phyloP scores from a whole-genome alignment of 2,797 vertebrate genomes.

The Phyllotis vaccarum region DNA sequence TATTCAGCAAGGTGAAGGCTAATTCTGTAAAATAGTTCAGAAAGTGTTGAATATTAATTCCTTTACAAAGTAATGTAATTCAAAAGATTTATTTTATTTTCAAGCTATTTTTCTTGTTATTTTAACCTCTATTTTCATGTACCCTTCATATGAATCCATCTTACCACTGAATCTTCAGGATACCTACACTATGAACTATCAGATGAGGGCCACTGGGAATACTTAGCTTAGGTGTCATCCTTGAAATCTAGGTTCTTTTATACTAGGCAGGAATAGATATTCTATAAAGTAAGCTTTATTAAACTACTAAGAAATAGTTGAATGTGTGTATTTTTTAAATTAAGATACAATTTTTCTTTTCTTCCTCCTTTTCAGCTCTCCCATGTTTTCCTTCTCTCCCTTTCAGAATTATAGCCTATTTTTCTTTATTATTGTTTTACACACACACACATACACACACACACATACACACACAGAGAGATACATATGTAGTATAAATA shows the following conservation, averaged over 20 bases:
- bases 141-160: background rate
- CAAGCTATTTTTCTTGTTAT: slow-evolving; percentile 61
- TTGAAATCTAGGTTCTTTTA: background rate
- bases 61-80: slow-evolving; percentile 38
- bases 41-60: slow-evolving; percentile 65
- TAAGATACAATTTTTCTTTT: background rate
- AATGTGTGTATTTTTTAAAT: background rate
- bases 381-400: background rate
- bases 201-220: background rate
- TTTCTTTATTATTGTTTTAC: background rate
- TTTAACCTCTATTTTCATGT: background rate
- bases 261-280: background rate
- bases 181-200: background rate
- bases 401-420: background rate
- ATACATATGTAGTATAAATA: too few species aligned
- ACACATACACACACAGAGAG: background rate
- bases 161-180: background rate
- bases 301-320: background rate
- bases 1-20: slow-evolving; percentile 66
- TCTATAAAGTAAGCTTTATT: background rate
- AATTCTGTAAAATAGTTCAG: slow-evolving; percentile 60
- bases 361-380: background rate
- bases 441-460: background rate
- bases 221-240: background rate
- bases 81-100: slow-evolving; percentile 64